phyloP scores from a whole-genome alignment of 53 echinoderm and acorn worm species.

The Paelopatides confundens region DNA sequence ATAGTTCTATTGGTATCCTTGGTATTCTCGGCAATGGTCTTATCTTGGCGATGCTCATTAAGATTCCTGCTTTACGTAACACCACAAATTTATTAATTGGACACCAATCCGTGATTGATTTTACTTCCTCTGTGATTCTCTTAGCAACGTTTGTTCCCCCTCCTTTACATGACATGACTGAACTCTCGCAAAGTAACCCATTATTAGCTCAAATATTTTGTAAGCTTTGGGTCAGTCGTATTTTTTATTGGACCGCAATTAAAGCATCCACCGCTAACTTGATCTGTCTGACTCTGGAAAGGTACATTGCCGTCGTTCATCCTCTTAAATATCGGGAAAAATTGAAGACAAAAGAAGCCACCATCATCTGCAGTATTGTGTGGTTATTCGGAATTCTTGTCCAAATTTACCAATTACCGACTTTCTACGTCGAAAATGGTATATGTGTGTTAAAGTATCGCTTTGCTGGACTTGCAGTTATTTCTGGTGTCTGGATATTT shows the following conservation, averaged over 20 bases:
- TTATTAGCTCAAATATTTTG: not conserved
- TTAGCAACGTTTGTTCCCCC: slow-evolving; percentile 40
- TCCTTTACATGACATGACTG: slow-evolving; percentile 23
- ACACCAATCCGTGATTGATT: slow-evolving; percentile 58
- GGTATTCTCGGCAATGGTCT: slow-evolving; percentile 42
- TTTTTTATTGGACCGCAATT: slow-evolving; percentile 50
- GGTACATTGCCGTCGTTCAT: slow-evolving; percentile 53
- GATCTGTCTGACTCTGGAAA: slow-evolving; percentile 47
- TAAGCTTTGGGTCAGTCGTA: slow-evolving; percentile 37
- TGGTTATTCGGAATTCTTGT: slow-evolving; percentile 32
- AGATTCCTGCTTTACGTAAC: slow-evolving; percentile 38
- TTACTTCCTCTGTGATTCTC: slow-evolving; percentile 35
- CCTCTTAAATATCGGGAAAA: slow-evolving; percentile 54
- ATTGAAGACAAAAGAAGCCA: not conserved
- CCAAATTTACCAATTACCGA: not conserved
- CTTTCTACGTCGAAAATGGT: not conserved
- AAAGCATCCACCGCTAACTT: slow-evolving; percentile 59
- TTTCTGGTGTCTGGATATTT: slow-evolving; percentile 30
- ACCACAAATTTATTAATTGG: slow-evolving; percentile 54
- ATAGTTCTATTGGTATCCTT: slow-evolving; percentile 1
- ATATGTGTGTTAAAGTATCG: not conserved
- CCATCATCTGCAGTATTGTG: not conserved
- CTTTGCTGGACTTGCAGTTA: not conserved
- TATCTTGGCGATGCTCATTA: slow-evolving; percentile 38
- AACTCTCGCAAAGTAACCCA: not conserved